phyloP scores from a whole-genome alignment of 2,888 invertebrate genomes.

The Tolmerus cingulatus region DNA sequence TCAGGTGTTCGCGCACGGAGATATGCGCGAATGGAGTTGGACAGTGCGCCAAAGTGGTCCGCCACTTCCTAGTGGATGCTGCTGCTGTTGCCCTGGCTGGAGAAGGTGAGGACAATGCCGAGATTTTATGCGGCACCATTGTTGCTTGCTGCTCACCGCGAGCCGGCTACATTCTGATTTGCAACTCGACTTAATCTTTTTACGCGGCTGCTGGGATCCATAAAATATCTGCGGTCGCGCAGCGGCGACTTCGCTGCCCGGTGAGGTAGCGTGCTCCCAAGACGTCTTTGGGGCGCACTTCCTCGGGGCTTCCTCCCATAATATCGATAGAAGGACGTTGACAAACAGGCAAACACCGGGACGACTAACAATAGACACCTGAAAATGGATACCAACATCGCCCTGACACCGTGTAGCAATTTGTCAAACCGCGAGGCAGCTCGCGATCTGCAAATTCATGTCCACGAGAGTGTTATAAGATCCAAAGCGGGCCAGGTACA shows the following conservation, averaged over 20 bases:
- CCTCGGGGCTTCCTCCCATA: slow-evolving; percentile 26
- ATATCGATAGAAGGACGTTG: slow-evolving; percentile 45
- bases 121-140: slow-evolving; percentile 2
- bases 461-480: slow-evolving; percentile 1
- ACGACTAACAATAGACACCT: slow-evolving; percentile 45
- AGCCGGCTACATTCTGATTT: neutral
- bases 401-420: slow-evolving; percentile 44
- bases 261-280: neutral
- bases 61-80: slow-evolving; percentile 42
- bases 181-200: neutral
- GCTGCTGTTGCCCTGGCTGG: neutral
- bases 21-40: slow-evolving; percentile 34
- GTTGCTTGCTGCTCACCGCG: neutral
- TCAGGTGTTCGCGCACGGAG: slow-evolving; percentile 36
- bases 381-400: slow-evolving; percentile 45
- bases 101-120: slow-evolving; percentile 41
- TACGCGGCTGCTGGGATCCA: neutral
- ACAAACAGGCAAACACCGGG: slow-evolving; percentile 42
- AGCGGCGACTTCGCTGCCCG: neutral
- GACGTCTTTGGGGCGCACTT: neutral
- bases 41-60: slow-evolving; percentile 13
- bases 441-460: slow-evolving; percentile 6
- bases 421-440: slow-evolving; percentile 41
- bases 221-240: slow-evolving; percentile 4
- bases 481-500: slow-evolving; percentile 2